These are phyloP conservation scores for Fukomys damarensis DNA, from an alignment of 2,113 vertebrate genomes.

Conservation along the genomic window DNA sequence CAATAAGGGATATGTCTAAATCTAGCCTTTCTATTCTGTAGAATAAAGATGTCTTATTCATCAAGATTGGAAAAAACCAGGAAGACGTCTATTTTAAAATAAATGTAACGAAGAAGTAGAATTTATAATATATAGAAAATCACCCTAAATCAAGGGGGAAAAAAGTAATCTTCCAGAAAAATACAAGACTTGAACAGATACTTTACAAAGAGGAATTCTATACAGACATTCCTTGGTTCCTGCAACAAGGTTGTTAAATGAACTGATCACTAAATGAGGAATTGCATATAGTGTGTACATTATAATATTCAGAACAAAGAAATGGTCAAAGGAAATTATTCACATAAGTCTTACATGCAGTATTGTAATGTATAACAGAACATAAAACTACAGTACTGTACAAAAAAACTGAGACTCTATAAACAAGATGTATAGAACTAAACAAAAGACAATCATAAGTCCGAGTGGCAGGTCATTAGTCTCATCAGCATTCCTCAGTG, in stretches of 20 bases:
- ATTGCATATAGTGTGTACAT: not conserved
- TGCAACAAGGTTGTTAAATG: not conserved
- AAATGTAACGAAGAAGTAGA: not conserved
- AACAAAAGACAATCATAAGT: not conserved
- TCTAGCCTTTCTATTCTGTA: not conserved
- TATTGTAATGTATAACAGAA: not conserved
- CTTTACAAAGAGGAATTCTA: not conserved
- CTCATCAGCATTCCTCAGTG: not conserved
- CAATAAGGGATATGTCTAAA: not conserved
- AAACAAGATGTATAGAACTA: not conserved
- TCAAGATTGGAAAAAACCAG: not conserved
- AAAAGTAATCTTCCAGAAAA: not conserved
- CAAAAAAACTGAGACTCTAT: not conserved
- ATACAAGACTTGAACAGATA: not conserved
- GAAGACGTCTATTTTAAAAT: not conserved
- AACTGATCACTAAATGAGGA: not conserved
- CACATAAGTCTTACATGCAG: not conserved
- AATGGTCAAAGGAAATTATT: not conserved
- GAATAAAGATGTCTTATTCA: not conserved
- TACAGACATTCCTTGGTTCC: not conserved
- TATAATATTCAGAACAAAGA: not conserved
- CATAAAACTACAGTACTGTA: not conserved
- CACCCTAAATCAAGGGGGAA: slow-evolving; percentile 1
- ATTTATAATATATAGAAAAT: slow-evolving; percentile 25
- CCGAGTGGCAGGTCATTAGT: not conserved